Base-by-base conservation (phyloP, 1,140 invertebrate species). In the Zelostemma sp. region DNA sequence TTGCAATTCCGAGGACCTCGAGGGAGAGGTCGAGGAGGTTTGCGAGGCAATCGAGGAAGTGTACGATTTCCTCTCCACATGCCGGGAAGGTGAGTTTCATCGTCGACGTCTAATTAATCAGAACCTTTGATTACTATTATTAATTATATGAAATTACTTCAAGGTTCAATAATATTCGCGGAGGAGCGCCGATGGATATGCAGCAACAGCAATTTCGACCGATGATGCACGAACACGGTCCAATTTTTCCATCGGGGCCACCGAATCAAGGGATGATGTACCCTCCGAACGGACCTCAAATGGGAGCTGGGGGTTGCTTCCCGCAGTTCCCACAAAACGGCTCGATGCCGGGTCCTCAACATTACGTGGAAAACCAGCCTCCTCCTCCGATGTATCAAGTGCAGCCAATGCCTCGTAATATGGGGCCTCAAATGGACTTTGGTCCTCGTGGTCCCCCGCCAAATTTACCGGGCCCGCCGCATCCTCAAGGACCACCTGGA, bases 171-270 rank as follows among this genome's bases (percentile, higher is more conserved):
- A n/a, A n/a, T 8, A 28, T 28, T 3, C 25, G 8, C 8, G 25
- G 25, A 28, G 14, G 41, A 14, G 63, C 54, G 19, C 33, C 54
- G 1, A 41, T 47, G n/a, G 68, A 72, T 12, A 73, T 72, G 65
- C 80, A 76, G 18, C 77, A 77, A 25, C 63, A 60, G 28, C 35
- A 47, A n/a, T 82, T 73, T n/a, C 73, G 83, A 50, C 70, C 74
- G 41, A 77, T 78, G 9, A 31, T 81, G n/a, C 50, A 82, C 19
- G 79, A 81, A 35, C 74, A 75, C 14, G 62, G 75, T 31, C 65
- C 78, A 3, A 71, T 75, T 6, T 82, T 75, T 67, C 75, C 68
- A 4, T 58, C 71, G 15, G 74, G 76, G 18, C 54, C 74, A 35
- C 72, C 75, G 18, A 77, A 72, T 53, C 75, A 77, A 43, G 78